These are phyloP conservation scores for Nemotelus nigrinus DNA, from an alignment of 2,888 invertebrate genomes.

Conservation along the genomic window DNA sequence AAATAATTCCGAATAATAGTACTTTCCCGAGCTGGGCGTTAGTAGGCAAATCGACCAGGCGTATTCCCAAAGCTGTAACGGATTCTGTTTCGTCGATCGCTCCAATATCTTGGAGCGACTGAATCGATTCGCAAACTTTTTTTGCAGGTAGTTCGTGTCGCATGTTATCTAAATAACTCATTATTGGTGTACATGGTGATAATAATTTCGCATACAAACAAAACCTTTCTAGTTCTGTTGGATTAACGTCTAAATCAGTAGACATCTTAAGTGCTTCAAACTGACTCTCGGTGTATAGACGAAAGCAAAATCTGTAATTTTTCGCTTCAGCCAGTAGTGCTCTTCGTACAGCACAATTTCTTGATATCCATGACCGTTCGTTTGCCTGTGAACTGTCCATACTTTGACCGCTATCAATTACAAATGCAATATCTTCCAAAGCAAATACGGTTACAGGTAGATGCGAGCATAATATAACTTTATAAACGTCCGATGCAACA, in stretches of 20 bases:
- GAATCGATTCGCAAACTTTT: conserved; percentile 78
- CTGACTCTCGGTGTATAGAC: conserved; percentile 77
- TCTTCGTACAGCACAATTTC: conserved; percentile 85
- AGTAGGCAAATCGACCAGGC: conserved; percentile 88
- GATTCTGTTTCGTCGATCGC: conserved; percentile 86
- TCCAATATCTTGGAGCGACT: conserved; percentile 78
- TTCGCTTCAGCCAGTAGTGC: conserved; percentile 57
- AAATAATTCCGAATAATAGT: conserved; percentile 85
- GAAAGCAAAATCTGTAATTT: conserved; percentile 76
- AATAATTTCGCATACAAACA: conserved; percentile 87
- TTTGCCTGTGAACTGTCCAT: conserved; percentile 66
- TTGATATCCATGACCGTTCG: conserved; percentile 85
- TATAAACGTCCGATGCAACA: conserved; percentile 73
- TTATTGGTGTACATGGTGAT: conserved; percentile 75
- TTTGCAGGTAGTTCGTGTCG: conserved; percentile 73
- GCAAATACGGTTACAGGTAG: conserved; percentile 94
- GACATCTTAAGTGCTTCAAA: conserved; percentile 73
- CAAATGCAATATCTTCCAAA: conserved; percentile 89
- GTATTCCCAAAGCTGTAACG: conserved; percentile 80
- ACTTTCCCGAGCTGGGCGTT: conserved; percentile 92
- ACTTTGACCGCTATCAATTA: conserved; percentile 82
- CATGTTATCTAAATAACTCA: background rate
- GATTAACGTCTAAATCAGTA: conserved; percentile 83
- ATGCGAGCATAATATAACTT: conserved; percentile 90
- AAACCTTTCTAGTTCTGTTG: conserved; percentile 82